Conservation (phyloP, 2,888 invertebrate species). For the Erebia aethiops region DNA sequence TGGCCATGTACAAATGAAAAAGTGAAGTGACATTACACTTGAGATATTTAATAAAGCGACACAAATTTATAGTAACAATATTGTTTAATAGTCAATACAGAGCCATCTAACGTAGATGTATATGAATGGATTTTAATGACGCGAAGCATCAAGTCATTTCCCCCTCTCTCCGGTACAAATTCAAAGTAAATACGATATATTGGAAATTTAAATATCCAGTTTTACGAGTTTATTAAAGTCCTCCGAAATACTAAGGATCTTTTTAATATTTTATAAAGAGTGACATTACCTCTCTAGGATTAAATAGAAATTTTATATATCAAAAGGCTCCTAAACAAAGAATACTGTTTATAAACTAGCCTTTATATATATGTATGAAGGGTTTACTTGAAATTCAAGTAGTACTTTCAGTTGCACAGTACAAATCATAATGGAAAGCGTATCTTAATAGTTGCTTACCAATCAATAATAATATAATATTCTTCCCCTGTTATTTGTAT, state of each 20-base stretch:
- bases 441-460: constrained; percentile 35
- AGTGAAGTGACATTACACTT: constrained; percentile 69
- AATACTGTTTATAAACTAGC: constrained; percentile 43
- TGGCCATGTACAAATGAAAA: constrained; percentile 85
- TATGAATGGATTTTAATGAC: constrained; percentile 59
- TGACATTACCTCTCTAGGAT: constrained; percentile 72
- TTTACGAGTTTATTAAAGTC: constrained; percentile 64
- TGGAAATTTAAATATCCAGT: constrained; percentile 57
- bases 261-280: constrained; percentile 51
- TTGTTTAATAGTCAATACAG: constrained; percentile 80
- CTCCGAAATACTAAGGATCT: constrained; percentile 63
- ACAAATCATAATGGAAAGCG: constrained; percentile 37
- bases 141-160: constrained; percentile 52
- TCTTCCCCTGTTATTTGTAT: constrained; percentile 35
- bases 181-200: constrained; percentile 63
- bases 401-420: constrained; percentile 44
- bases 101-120: constrained; percentile 71
- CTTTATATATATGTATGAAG: constrained; percentile 41
- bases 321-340: constrained; percentile 58
- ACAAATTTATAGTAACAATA: constrained; percentile 68
- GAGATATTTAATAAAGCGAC: constrained; percentile 58
- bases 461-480: constrained; percentile 21
- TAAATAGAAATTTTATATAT: constrained; percentile 70
- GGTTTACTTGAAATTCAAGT: constrained; percentile 36
- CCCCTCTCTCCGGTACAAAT: constrained; percentile 73